phyloP scores from a whole-genome alignment of 2,888 invertebrate species.

The Latrodectus hesperus region DNA sequence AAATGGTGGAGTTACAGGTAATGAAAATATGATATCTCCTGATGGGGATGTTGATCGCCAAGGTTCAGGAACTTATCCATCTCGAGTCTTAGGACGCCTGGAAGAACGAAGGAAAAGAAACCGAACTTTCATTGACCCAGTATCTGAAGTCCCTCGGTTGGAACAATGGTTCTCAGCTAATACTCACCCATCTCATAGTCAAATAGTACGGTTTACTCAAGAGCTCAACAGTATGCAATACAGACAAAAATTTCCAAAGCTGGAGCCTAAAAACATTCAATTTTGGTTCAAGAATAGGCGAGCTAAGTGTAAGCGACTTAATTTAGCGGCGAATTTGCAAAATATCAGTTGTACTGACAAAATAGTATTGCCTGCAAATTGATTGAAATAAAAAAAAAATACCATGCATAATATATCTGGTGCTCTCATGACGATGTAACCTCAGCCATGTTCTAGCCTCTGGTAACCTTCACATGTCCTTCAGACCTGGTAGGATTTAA shows the following conservation, averaged over 20 bases:
- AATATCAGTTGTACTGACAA: conserved; percentile 62
- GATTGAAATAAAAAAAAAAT: conserved; percentile 7
- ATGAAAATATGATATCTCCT: conserved; percentile 31
- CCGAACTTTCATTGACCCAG: conserved; percentile 98
- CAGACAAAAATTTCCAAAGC: conserved; percentile 97
- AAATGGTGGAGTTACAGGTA: conserved; percentile 44
- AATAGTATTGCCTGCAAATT: conserved; percentile 59
- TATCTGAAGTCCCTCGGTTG: conserved; percentile 86
- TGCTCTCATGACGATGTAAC: conserved; percentile 64
- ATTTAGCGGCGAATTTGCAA: conserved; percentile 74
- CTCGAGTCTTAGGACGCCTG: conserved; percentile 57
- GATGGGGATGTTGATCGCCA: conserved; percentile 45
- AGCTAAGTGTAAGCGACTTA: conserved; percentile 97
- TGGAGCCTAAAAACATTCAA: conserved; percentile 99
- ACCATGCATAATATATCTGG: conserved; percentile 53
- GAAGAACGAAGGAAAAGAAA: conserved; percentile 95
- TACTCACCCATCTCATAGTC: conserved; percentile 98
- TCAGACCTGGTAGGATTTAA: conserved; percentile 7
- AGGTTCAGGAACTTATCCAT: conserved; percentile 32
- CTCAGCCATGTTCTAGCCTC: conserved; percentile 51
- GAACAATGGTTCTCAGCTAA: conserved; percentile 81
- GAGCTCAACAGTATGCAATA: conserved; percentile 98
- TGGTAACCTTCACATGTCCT: conserved; percentile 17
- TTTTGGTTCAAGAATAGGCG: conserved; percentile 99
- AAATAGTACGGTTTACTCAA: conserved; percentile 98